Evolutionary conservation across 2,113 vertebrate species (phyloP), one percentile per base, ranked within the genome.

Genomic region (Lampris incognitus): DNA sequence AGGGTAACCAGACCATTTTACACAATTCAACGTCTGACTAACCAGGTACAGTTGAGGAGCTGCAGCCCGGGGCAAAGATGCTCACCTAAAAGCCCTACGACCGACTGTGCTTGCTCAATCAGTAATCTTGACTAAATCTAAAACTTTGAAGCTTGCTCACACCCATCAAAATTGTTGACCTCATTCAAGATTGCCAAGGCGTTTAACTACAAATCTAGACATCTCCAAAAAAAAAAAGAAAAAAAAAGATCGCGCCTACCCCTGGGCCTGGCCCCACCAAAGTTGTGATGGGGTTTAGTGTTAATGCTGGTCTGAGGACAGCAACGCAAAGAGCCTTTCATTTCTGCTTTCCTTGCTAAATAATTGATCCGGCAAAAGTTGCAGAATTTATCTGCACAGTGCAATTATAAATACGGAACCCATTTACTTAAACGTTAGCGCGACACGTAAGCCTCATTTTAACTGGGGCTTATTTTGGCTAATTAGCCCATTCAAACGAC

Each of bases 191-290:
- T 24, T 24, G 24, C 24, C 24, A 24, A 24, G 24, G 24, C 24
- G 24, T 24, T 24, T 24, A 24, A 24, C 24, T 24, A 24, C 24
- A 24, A 24, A 24, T 24, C 24, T 24, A 24, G 24, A 24, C 24
- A 24, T 24, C 24, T 24, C 24, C 24, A 24, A 24, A 24, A 24
- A 24, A 24, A 24, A 24, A 24, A 24, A 24, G 79, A 74, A 89
- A 84, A 54, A 55, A 65, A 9, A 54, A 66, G 84, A 74, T 87
- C 82, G 84, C 78, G 85, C 79, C 80, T 76, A 79, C 80, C 10
- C 71, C 66, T 13, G 61, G 86, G 78, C 82, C 86, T 42, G 77
- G 76, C 46, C 84, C 81, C 5, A 54, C 51, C 1, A 7, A 42
- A 66, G 70, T n/a, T 38, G 63, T 55, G 65, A 3, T 64, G 65